A percentile compares a stretch with the other conserved stretches of the same genome.
These are phyloP conservation scores for Acrossocheilus fasciatus DNA, from an alignment of 2,797 vertebrate genomes.

Conservation along the genomic window DNA sequence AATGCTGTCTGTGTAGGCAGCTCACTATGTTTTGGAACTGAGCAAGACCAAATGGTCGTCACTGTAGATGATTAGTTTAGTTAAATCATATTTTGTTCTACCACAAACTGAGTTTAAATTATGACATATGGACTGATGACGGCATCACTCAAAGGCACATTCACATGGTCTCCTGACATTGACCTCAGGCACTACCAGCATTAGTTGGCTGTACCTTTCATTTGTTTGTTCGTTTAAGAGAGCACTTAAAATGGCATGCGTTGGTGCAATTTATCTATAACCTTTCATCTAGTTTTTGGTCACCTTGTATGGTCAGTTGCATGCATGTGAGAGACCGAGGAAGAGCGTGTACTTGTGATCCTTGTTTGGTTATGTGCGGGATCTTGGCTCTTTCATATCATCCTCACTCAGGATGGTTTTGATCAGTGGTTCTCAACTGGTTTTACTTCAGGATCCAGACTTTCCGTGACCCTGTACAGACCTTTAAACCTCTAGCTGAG, in stretches of 20 bases:
- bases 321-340: not conserved
- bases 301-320: slow-evolving; percentile 42
- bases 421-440: not conserved
- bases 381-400: slow-evolving; percentile 10
- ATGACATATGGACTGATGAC: not conserved
- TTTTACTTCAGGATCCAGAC: not conserved
- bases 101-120: not conserved
- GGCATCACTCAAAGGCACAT: not conserved
- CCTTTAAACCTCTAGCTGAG: no score
- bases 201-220: not conserved
- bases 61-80: not conserved
- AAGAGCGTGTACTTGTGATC: slow-evolving; percentile 12
- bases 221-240: slow-evolving; percentile 32
- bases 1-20: not conserved
- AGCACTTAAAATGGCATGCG: slow-evolving; percentile 22
- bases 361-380: slow-evolving; percentile 41
- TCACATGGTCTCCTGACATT: not conserved
- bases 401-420: not conserved
- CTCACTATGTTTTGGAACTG: not conserved
- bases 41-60: not conserved
- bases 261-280: slow-evolving; percentile 36
- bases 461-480: not conserved
- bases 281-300: slow-evolving; percentile 37
- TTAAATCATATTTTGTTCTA: not conserved
- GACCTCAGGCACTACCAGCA: not conserved